These are phyloP conservation scores for Oscheius sp. DNA, from an alignment of 2,888 invertebrate species.

Conservation along the genomic window DNA sequence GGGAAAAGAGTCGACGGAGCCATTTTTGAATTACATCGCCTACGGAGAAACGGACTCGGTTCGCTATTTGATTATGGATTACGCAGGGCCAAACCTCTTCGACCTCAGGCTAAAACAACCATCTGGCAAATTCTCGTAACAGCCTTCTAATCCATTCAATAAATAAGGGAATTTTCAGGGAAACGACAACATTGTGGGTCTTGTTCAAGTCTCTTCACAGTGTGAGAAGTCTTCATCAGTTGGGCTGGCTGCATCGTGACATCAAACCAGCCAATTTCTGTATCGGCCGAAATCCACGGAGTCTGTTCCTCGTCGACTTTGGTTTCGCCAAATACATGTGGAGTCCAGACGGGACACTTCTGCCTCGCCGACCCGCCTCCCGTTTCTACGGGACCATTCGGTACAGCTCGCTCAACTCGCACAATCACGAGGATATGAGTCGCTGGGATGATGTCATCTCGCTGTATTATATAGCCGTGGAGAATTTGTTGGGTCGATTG, in stretches of 20 bases:
- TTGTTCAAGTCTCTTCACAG: conserved; percentile 51
- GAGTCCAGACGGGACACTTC: neutral
- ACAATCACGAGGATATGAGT: conserved; percentile 50
- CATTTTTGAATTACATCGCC: neutral
- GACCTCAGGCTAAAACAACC: conserved; percentile 51
- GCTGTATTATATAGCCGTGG: conserved; percentile 62
- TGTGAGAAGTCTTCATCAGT: conserved; percentile 48
- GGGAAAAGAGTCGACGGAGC: neutral
- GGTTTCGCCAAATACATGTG: conserved; percentile 46
- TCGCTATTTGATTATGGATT: conserved; percentile 48
- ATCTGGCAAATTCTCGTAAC: conserved; percentile 47
- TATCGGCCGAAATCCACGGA: conserved; percentile 44
- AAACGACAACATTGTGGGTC: conserved; percentile 55
- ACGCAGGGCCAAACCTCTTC: conserved; percentile 55
- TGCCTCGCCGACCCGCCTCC: neutral
- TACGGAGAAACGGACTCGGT: conserved; percentile 1
- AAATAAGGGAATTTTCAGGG: conserved; percentile 31
- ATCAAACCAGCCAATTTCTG: conserved; percentile 66
- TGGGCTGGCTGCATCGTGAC: conserved; percentile 60
- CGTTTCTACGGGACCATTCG: conserved; percentile 58
- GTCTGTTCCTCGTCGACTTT: conserved; percentile 53
- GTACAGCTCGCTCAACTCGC: conserved; percentile 59
- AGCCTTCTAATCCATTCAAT: no score
- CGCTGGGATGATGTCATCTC: conserved; percentile 63
- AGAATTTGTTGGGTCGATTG: conserved; percentile 56